A percentile compares a stretch with the other conserved stretches of the same genome.
Evolutionary conservation across 2,797 vertebrate genomes (phyloP).

Genomic region (Remorina albescens): DNA sequence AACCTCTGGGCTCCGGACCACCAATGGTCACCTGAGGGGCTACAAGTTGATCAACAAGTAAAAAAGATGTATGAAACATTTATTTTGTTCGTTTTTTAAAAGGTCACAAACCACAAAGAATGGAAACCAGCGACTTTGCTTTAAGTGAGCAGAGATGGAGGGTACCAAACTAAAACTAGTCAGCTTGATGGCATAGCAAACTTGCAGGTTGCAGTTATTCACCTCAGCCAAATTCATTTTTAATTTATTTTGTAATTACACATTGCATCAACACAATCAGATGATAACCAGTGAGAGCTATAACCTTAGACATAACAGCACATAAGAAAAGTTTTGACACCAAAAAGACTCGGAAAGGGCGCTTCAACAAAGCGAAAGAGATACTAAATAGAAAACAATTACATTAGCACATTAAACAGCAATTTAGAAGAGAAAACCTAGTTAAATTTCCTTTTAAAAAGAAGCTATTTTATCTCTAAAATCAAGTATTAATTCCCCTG

Average conservation of each 20-base stretch:
- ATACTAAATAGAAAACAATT: neutral
- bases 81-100: neutral
- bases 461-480: neutral
- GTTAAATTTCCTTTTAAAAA: neutral
- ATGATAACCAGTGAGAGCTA: neutral
- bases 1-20: neutral
- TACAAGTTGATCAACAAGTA: neutral
- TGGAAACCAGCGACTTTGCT: neutral
- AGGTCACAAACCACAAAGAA: conserved; percentile 2
- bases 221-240: neutral
- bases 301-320: neutral
- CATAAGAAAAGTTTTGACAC: conserved; percentile 6
- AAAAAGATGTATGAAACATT: too few relatives aligned
- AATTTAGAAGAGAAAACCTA: neutral
- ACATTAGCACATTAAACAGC: neutral
- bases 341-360: neutral
- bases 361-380: neutral
- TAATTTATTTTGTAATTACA: neutral
- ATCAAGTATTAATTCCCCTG: neutral
- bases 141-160: neutral
- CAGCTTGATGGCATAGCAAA: neutral
- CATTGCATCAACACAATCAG: neutral
- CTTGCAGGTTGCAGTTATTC: neutral
- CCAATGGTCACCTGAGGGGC: neutral
- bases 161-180: neutral